Evolutionary conservation across 2,797 vertebrate genomes (phyloP).

Genomic region (Platalea minor): DNA sequence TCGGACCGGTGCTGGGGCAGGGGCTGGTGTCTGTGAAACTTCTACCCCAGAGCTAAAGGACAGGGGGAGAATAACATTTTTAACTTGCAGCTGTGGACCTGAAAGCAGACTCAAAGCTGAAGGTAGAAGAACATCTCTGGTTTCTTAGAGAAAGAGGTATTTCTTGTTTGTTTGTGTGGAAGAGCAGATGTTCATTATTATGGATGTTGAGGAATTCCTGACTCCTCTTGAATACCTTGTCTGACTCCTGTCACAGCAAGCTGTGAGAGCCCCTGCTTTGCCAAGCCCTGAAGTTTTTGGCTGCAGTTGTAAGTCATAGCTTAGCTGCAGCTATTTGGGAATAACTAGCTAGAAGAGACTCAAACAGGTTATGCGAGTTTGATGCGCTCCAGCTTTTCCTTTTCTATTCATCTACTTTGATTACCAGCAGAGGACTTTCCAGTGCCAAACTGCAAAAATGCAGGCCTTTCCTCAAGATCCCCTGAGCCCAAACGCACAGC

Average conservation of each 20-base stretch:
- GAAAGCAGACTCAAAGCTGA: not conserved
- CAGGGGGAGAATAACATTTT: not conserved
- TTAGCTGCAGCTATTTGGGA: slow-evolving; percentile 11
- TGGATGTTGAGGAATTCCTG: not conserved
- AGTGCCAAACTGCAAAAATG: not conserved
- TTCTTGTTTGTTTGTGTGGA: not conserved
- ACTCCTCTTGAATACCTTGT: not conserved
- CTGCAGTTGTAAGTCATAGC: not conserved
- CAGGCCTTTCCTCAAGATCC: not conserved
- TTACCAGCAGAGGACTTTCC: not conserved
- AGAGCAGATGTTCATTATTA: slow-evolving; percentile 26
- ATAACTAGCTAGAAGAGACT: not conserved
- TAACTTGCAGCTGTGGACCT: not conserved
- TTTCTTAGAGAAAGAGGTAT: not conserved
- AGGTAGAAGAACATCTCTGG: not conserved
- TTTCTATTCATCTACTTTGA: not conserved
- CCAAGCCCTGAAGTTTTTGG: slow-evolving; percentile 33
- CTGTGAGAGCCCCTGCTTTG: not conserved
- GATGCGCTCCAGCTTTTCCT: not conserved
- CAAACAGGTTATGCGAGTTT: not conserved
- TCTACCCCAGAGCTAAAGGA: not conserved
- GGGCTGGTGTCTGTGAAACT: not conserved
- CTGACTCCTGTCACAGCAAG: slow-evolving; percentile 34
- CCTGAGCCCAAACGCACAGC: rapidly evolving
- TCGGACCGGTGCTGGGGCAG: not conserved